Conservation (phyloP, 2,797 vertebrate genomes). For the Lutjanus argentimaculatus region DNA sequence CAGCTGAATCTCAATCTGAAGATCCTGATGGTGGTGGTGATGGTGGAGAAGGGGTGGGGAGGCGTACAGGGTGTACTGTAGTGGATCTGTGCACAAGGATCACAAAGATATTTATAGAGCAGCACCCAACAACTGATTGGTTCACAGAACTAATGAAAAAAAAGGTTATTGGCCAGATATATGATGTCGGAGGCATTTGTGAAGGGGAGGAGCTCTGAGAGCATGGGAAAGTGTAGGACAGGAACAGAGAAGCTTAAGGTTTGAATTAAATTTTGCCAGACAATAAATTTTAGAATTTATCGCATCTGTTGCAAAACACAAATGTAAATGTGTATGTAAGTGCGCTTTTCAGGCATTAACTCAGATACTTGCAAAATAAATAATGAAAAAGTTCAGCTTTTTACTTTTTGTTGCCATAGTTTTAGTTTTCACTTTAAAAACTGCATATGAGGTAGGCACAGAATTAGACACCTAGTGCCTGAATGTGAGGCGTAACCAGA, state of each 20-base stretch:
- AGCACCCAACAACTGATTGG: slow-evolving; percentile 14
- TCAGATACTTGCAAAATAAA: background rate
- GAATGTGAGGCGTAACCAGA: slow-evolving; percentile 74
- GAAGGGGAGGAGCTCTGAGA: background rate
- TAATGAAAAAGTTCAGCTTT: background rate
- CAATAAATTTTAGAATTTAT: background rate
- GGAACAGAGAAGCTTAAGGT: background rate
- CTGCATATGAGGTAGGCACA: background rate
- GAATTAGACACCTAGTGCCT: slow-evolving; percentile 20
- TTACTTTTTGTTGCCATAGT: no score
- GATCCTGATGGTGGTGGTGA: background rate
- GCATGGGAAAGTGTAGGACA: background rate
- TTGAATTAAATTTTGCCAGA: background rate
- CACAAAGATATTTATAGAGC: slow-evolving; percentile 30
- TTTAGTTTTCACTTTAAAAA: background rate
- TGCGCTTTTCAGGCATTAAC: background rate
- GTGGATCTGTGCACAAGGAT: slow-evolving; percentile 8
- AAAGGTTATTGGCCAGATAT: slow-evolving; percentile 1
- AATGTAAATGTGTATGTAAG: background rate
- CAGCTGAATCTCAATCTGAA: slow-evolving; percentile 41
- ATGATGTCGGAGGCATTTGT: background rate
- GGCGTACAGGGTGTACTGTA: background rate
- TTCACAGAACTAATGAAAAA: slow-evolving; percentile 8
- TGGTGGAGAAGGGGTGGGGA: background rate
- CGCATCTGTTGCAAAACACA: background rate